Conservation (phyloP, 1,140 invertebrate genomes). For the Rhynchophorus ferrugineus region DNA sequence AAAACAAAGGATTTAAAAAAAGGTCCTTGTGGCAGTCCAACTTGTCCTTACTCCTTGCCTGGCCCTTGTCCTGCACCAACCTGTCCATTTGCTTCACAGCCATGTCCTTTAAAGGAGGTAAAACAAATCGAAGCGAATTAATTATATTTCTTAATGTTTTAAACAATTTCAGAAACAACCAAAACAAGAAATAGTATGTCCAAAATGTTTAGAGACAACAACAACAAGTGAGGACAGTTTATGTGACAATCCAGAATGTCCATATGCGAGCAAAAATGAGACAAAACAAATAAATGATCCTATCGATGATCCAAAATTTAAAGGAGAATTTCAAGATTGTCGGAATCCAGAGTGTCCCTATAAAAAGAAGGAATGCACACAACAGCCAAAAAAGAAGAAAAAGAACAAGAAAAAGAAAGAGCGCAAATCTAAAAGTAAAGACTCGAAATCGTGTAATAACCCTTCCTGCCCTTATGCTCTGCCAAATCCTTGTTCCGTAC, state of each 20-base stretch:
- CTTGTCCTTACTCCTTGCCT: slow-evolving; percentile 30
- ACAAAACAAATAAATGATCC: neutral
- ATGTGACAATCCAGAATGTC: slow-evolving; percentile 23
- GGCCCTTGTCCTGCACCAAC: slow-evolving; percentile 24
- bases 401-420: slow-evolving; percentile 5
- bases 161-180: too few species aligned
- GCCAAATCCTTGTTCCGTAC: too few species aligned
- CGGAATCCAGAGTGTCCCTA: slow-evolving; percentile 29
- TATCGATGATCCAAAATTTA: slow-evolving; percentile 4
- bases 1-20: slow-evolving; percentile 14
- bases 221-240: slow-evolving; percentile 3
- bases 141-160: neutral
- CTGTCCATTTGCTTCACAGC: slow-evolving; percentile 25
- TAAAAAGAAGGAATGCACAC: neutral
- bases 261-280: slow-evolving; percentile 5
- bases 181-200: too few species aligned
- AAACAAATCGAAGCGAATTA: too few species aligned
- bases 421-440: too few species aligned
- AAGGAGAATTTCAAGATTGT: slow-evolving; percentile 21
- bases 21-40: slow-evolving; percentile 28
- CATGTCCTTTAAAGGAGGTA: slow-evolving; percentile 22
- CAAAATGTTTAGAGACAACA: too few species aligned
- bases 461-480: too few species aligned
- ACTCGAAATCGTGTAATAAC: too few species aligned
- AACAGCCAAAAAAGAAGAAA: neutral